Percentiles rank a stretch among this genome's conserved stretches.
Conservation (phyloP, 92 coral and sea anemone genomes). For the Chrysogorgia sp. region DNA sequence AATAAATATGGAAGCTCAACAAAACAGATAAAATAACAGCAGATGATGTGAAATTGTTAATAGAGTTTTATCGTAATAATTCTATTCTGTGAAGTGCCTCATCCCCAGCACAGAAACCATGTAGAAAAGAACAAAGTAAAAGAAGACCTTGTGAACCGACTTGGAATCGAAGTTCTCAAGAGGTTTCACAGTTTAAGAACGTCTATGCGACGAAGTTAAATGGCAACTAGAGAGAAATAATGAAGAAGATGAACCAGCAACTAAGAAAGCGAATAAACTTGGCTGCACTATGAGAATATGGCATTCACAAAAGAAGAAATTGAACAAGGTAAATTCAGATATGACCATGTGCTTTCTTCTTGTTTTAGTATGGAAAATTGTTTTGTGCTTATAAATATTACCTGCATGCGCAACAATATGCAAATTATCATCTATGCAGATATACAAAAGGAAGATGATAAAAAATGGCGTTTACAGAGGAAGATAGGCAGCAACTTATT, state of each 20-base stretch:
- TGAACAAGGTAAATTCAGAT: slow-evolving; percentile 1
- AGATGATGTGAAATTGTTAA: slow-evolving; percentile 9
- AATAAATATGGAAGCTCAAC: not conserved
- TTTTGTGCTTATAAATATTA: too few relatives aligned
- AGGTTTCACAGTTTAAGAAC: slow-evolving; percentile 5
- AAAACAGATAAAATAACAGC: slow-evolving; percentile 1
- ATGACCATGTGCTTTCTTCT: too few relatives aligned
- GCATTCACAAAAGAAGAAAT: slow-evolving; percentile 2
- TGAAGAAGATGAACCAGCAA: not conserved
- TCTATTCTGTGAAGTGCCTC: slow-evolving; percentile 17
- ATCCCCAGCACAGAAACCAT: slow-evolving; percentile 10
- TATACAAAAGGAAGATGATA: slow-evolving; percentile 11
- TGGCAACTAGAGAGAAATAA: too few relatives aligned
- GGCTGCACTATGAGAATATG: slow-evolving; percentile 4
- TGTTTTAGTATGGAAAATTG: too few relatives aligned
- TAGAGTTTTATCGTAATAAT: not conserved
- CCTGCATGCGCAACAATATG: not conserved
- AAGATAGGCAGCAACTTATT: slow-evolving; percentile 8
- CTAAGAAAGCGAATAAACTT: slow-evolving; percentile 1
- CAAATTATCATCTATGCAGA: not conserved
- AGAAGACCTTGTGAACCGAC: not conserved
- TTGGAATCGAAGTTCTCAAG: not conserved
- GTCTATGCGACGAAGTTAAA: too few relatives aligned
- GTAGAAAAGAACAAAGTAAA: not conserved
- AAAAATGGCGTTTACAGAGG: slow-evolving; percentile 15